These are phyloP conservation scores for Branchipolynoe longqiensis DNA, from an alignment of 2,888 invertebrate species.

Conservation along the genomic window DNA sequence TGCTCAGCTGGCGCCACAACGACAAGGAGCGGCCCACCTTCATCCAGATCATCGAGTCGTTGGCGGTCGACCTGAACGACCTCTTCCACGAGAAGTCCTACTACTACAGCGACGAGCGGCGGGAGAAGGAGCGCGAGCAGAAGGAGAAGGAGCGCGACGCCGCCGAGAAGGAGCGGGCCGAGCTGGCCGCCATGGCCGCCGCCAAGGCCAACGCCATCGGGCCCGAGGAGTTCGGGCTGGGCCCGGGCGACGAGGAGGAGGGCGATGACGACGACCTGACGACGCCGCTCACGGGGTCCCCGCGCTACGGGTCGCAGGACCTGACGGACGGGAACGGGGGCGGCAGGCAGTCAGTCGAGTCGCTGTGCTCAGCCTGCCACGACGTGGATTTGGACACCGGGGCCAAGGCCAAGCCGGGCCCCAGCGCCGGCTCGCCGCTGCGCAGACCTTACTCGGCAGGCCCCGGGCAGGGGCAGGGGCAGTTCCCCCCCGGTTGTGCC, in stretches of 20 bases:
- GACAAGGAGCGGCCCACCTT: constrained; percentile 91
- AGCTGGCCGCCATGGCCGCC: constrained; percentile 5
- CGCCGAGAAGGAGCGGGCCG: constrained; percentile 23
- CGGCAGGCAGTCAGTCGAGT: constrained; percentile 3
- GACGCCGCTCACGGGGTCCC: constrained; percentile 62
- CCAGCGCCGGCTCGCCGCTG: constrained; percentile 14
- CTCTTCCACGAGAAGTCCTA: constrained; percentile 86
- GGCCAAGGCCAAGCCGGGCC: constrained; percentile 20
- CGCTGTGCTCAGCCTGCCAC: neutral
- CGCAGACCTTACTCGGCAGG: neutral
- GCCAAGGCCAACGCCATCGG: constrained; percentile 31
- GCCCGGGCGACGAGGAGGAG: constrained; percentile 71
- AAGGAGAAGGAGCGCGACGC: constrained; percentile 25
- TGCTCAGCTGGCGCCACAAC: constrained; percentile 94
- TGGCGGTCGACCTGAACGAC: constrained; percentile 87
- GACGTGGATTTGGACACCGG: constrained; percentile 30
- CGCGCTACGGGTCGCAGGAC: constrained; percentile 23
- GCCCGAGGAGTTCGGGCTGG: constrained; percentile 37
- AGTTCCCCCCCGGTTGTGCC: neutral
- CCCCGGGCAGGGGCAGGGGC: neutral
- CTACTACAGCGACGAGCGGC: constrained; percentile 76
- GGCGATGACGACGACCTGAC: constrained; percentile 36
- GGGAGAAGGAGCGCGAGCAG: constrained; percentile 15
- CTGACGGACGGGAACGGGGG: neutral
- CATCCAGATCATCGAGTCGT: constrained; percentile 86